Evolutionary conservation across 2,113 vertebrate species (phyloP).

Genomic region (Nanorana parkeri): DNA sequence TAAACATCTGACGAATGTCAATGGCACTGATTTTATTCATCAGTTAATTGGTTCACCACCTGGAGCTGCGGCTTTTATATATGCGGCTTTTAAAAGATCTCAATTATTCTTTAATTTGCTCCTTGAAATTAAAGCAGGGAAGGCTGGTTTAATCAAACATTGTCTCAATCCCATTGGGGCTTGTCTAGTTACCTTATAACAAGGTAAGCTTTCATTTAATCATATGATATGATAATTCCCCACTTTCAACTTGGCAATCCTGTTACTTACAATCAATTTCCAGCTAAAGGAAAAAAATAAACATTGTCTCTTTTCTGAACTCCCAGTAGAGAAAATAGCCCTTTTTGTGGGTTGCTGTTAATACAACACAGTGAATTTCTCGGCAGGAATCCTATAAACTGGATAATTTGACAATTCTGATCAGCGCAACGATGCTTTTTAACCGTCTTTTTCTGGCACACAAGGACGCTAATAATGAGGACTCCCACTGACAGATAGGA

Average conservation of each 20-base stretch:
- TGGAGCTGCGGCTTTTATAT: constrained; percentile 89
- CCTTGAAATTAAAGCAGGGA: constrained; percentile 97
- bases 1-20: constrained; percentile 89
- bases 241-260: constrained; percentile 86
- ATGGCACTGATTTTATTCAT: constrained; percentile 95
- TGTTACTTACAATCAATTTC: constrained; percentile 94
- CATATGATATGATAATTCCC: constrained; percentile 84
- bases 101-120: constrained; percentile 91
- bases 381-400: constrained; percentile 73
- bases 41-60: constrained; percentile 96
- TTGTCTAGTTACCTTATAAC: constrained; percentile 95
- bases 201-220: constrained; percentile 95
- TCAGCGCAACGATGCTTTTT: constrained; percentile 56
- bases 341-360: constrained; percentile 73
- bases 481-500: constrained; percentile 52
- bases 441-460: constrained; percentile 59
- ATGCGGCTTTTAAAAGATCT: constrained; percentile 90
- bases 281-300: constrained; percentile 82
- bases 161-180: constrained; percentile 89
- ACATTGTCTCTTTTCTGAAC: constrained; percentile 79
- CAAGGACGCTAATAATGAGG: constrained; percentile 60
- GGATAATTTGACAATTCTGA: constrained; percentile 67
- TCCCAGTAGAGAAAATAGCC: constrained; percentile 73
- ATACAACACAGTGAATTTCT: constrained; percentile 72
- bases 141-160: constrained; percentile 95